These are phyloP conservation scores for Phocides pigmalion DNA, from an alignment of 1,140 invertebrate genomes.

Conservation along the genomic window DNA sequence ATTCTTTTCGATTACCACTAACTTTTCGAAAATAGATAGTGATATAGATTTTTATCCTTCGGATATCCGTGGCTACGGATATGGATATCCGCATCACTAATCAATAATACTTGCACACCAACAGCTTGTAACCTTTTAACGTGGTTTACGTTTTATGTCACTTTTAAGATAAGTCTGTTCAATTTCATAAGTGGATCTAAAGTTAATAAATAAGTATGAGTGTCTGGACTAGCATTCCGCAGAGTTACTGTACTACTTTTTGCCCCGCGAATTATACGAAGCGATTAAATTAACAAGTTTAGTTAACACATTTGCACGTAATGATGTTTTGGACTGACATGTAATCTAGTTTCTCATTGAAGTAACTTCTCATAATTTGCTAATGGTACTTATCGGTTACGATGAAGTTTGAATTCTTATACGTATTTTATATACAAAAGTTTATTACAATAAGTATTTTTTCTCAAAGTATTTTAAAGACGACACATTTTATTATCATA, in stretches of 20 bases:
- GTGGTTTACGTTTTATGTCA: slow-evolving; percentile 26
- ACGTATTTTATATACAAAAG: too few relatives aligned
- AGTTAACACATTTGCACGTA: slow-evolving; percentile 34
- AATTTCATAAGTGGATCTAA: slow-evolving; percentile 12
- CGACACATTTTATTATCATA: too few relatives aligned
- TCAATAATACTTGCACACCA: slow-evolving; percentile 19
- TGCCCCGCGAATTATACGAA: slow-evolving; percentile 9
- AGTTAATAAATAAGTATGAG: slow-evolving; percentile 10
- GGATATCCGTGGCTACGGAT: too few relatives aligned
- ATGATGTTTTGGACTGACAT: slow-evolving; percentile 32
- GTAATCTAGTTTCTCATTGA: slow-evolving; percentile 22
- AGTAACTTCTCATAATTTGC: slow-evolving; percentile 10
- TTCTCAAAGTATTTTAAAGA: too few relatives aligned
- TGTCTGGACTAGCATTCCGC: slow-evolving; percentile 30
- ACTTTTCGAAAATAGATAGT: too few relatives aligned
- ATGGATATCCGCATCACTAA: too few relatives aligned
- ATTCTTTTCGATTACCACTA: too few relatives aligned
- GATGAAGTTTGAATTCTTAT: too few relatives aligned
- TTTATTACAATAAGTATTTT: too few relatives aligned
- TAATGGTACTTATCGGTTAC: too few relatives aligned
- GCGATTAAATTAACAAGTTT: slow-evolving; percentile 33
- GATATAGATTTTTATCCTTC: too few relatives aligned
- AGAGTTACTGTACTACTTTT: slow-evolving; percentile 25
- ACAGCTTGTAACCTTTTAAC: slow-evolving; percentile 24
- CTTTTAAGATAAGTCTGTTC: slow-evolving; percentile 19